A percentile compares a stretch with the other conserved stretches of the same genome.
phyloP scores from a whole-genome alignment of 2,888 invertebrate genomes.

The Octonoba sinensis region DNA sequence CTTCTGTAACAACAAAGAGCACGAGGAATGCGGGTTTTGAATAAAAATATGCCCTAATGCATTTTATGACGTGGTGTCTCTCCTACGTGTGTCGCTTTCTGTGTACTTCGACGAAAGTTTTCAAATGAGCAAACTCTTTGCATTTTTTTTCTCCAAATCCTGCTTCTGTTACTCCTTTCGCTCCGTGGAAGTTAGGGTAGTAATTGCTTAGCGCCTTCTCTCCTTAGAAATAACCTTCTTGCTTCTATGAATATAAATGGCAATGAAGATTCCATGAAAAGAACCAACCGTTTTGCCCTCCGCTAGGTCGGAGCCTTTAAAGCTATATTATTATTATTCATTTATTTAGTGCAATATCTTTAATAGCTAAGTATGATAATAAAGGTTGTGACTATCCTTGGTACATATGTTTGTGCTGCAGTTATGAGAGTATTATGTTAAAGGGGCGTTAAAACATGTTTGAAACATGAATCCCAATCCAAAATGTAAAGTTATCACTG shows the following conservation, averaged over 20 bases:
- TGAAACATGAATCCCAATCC: no score
- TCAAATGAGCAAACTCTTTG: conserved; percentile 44
- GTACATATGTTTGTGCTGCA: no score
- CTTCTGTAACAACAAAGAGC: conserved; percentile 33
- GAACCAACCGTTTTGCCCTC: background rate
- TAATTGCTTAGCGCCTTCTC: conserved; percentile 37
- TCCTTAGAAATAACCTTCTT: background rate
- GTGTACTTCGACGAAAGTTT: conserved; percentile 26
- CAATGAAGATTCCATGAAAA: conserved; percentile 5
- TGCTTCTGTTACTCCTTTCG: no score
- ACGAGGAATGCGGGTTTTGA: conserved; percentile 26
- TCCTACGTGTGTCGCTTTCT: conserved; percentile 30
- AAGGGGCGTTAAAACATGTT: no score
- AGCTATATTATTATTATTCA: no score
- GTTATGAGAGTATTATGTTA: no score
- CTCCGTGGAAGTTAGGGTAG: conserved; percentile 41
- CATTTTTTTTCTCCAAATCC: no score
- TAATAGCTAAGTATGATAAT: no score
- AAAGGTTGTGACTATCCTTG: no score
- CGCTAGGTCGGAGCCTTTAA: no score
- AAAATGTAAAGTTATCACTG: no score
- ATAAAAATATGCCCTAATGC: conserved; percentile 63
- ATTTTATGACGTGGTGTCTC: conserved; percentile 64
- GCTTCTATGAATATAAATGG: conserved; percentile 47
- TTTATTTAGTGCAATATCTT: no score